Evolutionary conservation across 2,797 vertebrate species (phyloP).

Genomic region (Myioborus miniatus): DNA sequence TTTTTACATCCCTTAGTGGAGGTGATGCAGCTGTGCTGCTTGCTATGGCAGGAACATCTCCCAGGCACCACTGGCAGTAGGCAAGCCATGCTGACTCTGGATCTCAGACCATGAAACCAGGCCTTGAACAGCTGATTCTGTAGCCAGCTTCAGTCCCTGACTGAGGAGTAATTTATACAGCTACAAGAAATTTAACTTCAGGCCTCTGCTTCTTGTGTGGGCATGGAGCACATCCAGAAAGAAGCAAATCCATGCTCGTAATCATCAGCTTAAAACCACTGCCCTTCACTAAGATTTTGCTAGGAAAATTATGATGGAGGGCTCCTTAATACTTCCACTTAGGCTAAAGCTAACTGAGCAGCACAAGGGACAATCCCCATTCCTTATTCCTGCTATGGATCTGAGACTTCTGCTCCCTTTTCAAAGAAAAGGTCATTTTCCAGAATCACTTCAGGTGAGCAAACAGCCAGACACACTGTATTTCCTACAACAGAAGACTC

Average conservation of each 20-base stretch:
- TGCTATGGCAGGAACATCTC: not conserved
- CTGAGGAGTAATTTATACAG: not conserved
- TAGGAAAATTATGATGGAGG: not conserved
- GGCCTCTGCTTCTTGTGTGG: not conserved
- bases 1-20: not conserved
- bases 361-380: not conserved
- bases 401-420: not conserved
- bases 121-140: not conserved
- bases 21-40: not conserved
- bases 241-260: not conserved
- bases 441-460: not conserved
- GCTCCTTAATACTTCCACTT: not conserved
- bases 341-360: not conserved
- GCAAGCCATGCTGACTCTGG: fast-evolving
- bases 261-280: not conserved
- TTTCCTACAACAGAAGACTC: not conserved
- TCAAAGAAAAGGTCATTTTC: not conserved
- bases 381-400: not conserved
- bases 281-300: not conserved
- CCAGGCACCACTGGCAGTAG: not conserved
- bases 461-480: not conserved
- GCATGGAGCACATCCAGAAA: not conserved
- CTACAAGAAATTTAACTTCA: not conserved
- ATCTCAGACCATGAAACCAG: not conserved
- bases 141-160: not conserved